phyloP scores from a whole-genome alignment of 1,140 invertebrate species.

The Saxidomus purpurata region DNA sequence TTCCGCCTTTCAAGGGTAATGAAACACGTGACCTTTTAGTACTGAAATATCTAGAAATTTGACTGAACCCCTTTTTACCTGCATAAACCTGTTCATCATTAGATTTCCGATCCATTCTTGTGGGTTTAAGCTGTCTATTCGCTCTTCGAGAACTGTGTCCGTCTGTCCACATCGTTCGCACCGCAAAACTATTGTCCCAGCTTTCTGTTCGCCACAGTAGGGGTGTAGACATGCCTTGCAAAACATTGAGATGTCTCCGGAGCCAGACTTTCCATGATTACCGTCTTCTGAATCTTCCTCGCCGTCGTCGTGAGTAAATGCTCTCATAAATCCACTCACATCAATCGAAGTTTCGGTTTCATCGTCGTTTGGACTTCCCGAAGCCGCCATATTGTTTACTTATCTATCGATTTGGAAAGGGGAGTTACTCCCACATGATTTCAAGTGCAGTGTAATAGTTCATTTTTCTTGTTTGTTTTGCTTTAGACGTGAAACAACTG shows the following conservation, averaged over 20 bases:
- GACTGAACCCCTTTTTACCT: background rate
- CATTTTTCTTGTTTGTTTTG: too few relatives aligned
- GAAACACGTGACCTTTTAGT: background rate
- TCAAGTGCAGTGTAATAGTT: background rate
- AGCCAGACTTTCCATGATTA: background rate
- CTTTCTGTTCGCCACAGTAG: slow-evolving; percentile 44
- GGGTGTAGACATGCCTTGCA: slow-evolving; percentile 58
- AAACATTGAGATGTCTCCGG: slow-evolving; percentile 47
- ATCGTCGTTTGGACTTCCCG: background rate
- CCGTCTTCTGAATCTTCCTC: background rate
- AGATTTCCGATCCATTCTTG: slow-evolving; percentile 55
- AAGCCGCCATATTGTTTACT: slow-evolving; percentile 62
- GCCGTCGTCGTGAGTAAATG: slow-evolving; percentile 12
- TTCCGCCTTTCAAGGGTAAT: too few relatives aligned
- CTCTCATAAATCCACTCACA: slow-evolving; percentile 34
- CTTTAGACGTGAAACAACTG: too few relatives aligned
- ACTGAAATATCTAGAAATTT: background rate
- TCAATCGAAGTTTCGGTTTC: slow-evolving; percentile 48
- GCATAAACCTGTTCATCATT: slow-evolving; percentile 53
- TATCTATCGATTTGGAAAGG: slow-evolving; percentile 16
- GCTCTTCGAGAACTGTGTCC: slow-evolving; percentile 46
- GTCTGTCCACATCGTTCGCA: slow-evolving; percentile 57
- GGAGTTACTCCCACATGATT: background rate
- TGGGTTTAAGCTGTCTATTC: slow-evolving; percentile 17
- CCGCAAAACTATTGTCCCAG: slow-evolving; percentile 7